A percentile compares a stretch with the other conserved stretches of the same genome.
Conservation (phyloP, 2,113 vertebrate genomes). For the Channa argus region DNA sequence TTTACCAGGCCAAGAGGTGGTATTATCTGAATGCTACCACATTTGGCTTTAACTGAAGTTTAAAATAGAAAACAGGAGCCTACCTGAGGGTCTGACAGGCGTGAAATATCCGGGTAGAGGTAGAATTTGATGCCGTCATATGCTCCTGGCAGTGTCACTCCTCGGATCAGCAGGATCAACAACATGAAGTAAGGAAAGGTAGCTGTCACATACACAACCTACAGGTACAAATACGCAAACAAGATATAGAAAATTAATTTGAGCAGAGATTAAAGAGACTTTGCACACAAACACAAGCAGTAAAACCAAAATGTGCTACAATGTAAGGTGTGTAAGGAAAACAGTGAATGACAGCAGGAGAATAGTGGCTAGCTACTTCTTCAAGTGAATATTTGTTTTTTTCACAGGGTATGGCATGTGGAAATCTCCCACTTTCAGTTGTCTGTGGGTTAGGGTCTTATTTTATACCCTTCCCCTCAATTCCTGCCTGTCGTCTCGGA, state of each 20-base stretch:
- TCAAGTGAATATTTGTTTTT: too few species aligned
- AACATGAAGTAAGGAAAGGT: conserved; percentile 98
- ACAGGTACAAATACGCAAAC: conserved; percentile 14
- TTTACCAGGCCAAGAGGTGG: neutral
- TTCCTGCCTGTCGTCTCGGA: too few species aligned
- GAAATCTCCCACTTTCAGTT: too few species aligned
- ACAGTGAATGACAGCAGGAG: too few species aligned
- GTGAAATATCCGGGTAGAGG: conserved; percentile 95
- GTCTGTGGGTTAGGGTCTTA: too few species aligned
- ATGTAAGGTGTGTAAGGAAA: too few species aligned
- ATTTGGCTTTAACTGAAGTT: neutral
- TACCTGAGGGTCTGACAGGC: conserved; percentile 98
- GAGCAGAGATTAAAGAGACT: neutral
- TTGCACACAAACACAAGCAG: too few species aligned
- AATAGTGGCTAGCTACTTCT: too few species aligned
- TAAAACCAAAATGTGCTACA: too few species aligned
- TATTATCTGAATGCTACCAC: neutral
- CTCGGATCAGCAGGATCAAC: conserved; percentile 92
- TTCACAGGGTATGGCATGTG: too few species aligned
- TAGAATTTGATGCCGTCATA: conserved; percentile 96
- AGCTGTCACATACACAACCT: conserved; percentile 98
- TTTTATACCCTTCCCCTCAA: too few species aligned
- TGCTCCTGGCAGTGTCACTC: conserved; percentile 93
- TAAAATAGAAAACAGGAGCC: conserved; percentile 21
- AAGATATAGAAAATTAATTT: too few species aligned